Evolutionary conservation across 2,797 vertebrate genomes (phyloP), one percentile per base, ranked within the genome.

Genomic region (Manis crassicaudata): DNA sequence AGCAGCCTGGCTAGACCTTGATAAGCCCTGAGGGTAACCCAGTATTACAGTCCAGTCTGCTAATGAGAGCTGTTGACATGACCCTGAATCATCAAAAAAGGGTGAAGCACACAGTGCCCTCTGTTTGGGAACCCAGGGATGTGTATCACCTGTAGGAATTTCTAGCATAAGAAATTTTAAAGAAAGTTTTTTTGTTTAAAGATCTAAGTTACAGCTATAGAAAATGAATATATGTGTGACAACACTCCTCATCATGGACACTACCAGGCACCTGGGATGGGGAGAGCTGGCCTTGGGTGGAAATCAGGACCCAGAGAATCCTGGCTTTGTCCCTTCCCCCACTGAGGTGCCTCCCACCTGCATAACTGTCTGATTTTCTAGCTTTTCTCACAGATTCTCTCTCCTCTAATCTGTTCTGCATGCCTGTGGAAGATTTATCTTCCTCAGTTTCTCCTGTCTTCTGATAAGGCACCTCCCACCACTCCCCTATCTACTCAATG

Each of bases 221-320:
- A 73, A 46, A 29, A 25, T 43, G 21, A 20, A 60, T 10, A 40
- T 20, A 1, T 21, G 58, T 2, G 32, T 25, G 6, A 7, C 29
- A 20, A 0, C 10, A 54, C 7, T 11, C 81, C 23, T 50, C 37
- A 18, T 54, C 46, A 35, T 62, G 56, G 83, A 63, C 9, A 3
- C 0, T 0, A 18, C 50, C 29, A 5, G 87, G 50, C 0, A 0
- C 40, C 81, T 12, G 17, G 43, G 43, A 7, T 0, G n/a, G 27
- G 37, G 73, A 52, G 17, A 20, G 56, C 43, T 17, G 58, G 58
- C 27, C 9, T n/a, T 11, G 11, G 8, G 32, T 32, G 94, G 32
- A 37, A 23, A 21, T n/a, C 83, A 75, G 96, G 89, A 32, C 25
- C 37, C 25, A 18, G 76, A 50, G 52, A 35, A 17, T 40, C 9